Conservation (phyloP, 2,113 vertebrate species). For the Centropus unirufus region DNA sequence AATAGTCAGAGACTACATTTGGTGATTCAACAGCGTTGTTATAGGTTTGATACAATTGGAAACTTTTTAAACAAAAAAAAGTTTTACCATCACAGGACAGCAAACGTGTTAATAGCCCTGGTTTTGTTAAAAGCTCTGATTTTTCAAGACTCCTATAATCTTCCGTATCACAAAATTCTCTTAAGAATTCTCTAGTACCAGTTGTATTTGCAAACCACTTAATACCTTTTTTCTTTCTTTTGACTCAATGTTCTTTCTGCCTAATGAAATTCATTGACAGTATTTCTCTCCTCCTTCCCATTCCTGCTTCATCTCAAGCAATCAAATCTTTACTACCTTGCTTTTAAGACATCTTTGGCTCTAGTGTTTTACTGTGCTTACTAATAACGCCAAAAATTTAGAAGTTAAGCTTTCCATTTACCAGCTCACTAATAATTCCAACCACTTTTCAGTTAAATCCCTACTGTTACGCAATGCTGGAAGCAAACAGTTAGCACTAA, state of each 20-base stretch:
- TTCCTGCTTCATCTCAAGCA: background rate
- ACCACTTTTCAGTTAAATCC: background rate
- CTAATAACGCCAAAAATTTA: background rate
- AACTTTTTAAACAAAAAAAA: slow-evolving; percentile 20
- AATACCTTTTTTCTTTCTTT: background rate
- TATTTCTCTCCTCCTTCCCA: background rate
- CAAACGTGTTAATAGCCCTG: background rate
- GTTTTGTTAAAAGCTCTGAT: background rate
- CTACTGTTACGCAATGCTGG: background rate
- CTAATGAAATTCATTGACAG: background rate
- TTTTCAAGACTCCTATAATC: background rate
- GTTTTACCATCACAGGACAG: background rate
- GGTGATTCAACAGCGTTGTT: slow-evolving; percentile 19
- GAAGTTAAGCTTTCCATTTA: background rate
- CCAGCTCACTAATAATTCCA: background rate
- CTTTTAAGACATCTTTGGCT: background rate
- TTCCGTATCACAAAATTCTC: background rate
- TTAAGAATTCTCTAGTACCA: background rate
- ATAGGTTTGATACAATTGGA: background rate
- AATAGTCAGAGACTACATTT: slow-evolving; percentile 21
- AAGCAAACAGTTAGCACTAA: background rate
- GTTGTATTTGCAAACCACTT: background rate
- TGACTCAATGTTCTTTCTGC: background rate
- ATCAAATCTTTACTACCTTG: background rate
- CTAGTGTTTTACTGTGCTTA: background rate